Conservation (phyloP, 2,888 invertebrate genomes). For the Glyphotaelius pellucidus region DNA sequence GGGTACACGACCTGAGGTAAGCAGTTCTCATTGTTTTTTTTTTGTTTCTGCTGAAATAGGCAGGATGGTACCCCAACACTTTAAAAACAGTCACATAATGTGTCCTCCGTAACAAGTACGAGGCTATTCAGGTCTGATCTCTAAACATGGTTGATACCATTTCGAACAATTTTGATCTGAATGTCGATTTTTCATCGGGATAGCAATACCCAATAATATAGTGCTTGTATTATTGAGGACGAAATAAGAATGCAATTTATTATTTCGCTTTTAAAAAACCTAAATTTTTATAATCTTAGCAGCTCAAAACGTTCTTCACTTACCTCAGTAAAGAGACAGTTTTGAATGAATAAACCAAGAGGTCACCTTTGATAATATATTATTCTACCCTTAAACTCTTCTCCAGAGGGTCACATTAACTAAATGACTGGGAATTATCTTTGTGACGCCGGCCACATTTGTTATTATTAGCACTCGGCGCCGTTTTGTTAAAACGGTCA, state of each 20-base stretch:
- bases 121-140: no score
- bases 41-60: no score
- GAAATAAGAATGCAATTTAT: background rate
- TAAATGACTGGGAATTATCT: constrained; percentile 46
- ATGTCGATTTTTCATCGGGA: no score
- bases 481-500: background rate
- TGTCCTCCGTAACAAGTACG: no score
- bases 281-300: background rate
- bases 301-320: background rate
- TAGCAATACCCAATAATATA: no score
- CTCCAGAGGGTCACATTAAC: constrained; percentile 44
- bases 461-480: background rate
- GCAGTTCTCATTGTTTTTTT: no score
- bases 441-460: constrained; percentile 7
- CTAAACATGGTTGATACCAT: no score
- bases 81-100: no score
- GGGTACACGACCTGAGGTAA: no score
- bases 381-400: constrained; percentile 33
- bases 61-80: no score
- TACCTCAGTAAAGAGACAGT: constrained; percentile 40
- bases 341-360: constrained; percentile 50
- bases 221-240: background rate
- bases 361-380: constrained; percentile 46
- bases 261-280: background rate
- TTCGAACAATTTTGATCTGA: no score